Evolutionary conservation across 1,140 invertebrate genomes (phyloP), one percentile per base, ranked within the genome.

Genomic region (Drosophila nasuta): DNA sequence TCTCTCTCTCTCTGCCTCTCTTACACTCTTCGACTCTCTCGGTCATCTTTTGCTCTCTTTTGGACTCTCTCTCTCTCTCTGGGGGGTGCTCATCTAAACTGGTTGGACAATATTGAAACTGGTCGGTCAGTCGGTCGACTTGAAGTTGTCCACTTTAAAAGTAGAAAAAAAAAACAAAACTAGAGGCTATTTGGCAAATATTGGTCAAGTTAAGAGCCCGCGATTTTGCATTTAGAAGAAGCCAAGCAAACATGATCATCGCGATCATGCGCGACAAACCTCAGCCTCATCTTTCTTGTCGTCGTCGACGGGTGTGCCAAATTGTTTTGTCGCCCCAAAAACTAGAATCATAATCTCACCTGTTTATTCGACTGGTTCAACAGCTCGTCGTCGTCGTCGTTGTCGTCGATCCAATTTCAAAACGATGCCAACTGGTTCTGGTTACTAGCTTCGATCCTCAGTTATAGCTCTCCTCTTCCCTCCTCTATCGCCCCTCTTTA

Each of bases 161-260:
- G 3, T 2, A 25, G 20, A 25, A 25, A 25, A 25, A 25, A 25
- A 25, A 20, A 20, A 20, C 20, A 20, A 20, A 63, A 41, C 38
- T 38, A 25, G 43, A 45, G 35, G 56, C 66, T 25, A 80, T 25
- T 57, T 57, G n/a, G 63, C 73, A 71, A 87, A 87, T 87, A 77
- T 87, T 87, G 83, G 83, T 88, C 76, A 87, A 88, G 58, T 82
- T 81, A 64, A 68, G 20, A 68, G 64, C 33, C 33, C 17, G 43
- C 43, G 41, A 62, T 58, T 79, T 82, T 79, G 80, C 80, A 82
- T 25, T 25, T 82, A 82, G 77, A 58, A 43, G 41, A n/a, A 43
- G 41, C n/a, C 72, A 63, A 63, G 38, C 38, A 57, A 69, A 57
- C 49, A 60, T 33, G 38, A 68, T 54, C 58, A 77, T 81, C 54